These are phyloP conservation scores for Oophaga sylvatica DNA, from an alignment of 2,797 vertebrate genomes.

Conservation along the genomic window DNA sequence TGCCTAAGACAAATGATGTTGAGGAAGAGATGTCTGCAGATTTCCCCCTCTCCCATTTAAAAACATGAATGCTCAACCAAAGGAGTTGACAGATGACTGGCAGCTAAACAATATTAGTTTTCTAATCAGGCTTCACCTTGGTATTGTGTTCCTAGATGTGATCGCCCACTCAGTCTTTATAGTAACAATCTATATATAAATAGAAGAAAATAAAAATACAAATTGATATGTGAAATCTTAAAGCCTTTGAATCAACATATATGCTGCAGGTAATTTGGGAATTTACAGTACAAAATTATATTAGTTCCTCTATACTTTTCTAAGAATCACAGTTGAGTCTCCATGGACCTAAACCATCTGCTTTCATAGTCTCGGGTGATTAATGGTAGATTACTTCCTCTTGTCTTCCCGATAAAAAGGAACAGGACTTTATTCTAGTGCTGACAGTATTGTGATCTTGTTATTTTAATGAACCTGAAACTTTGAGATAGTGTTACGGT, in stretches of 20 bases:
- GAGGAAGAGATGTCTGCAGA: too few relatives aligned
- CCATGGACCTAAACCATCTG: neutral
- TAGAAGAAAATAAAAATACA: neutral
- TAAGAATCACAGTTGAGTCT: conserved; percentile 15
- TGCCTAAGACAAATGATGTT: too few relatives aligned
- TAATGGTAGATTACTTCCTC: conserved; percentile 7
- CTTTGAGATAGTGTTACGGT: too few relatives aligned
- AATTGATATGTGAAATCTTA: conserved; percentile 15
- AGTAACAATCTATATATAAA: conserved; percentile 15
- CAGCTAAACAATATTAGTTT: too few relatives aligned
- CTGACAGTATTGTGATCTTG: neutral
- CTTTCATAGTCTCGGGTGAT: neutral
- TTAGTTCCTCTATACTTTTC: conserved; percentile 30
- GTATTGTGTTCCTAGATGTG: neutral
- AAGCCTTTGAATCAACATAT: conserved; percentile 22
- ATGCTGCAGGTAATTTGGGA: neutral
- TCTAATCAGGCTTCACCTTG: neutral
- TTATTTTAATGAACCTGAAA: neutral
- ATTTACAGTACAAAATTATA: conserved; percentile 29
- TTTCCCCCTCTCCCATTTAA: too few relatives aligned
- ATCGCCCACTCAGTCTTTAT: conserved; percentile 16
- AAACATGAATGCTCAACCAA: too few relatives aligned
- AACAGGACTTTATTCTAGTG: neutral
- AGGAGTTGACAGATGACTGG: too few relatives aligned
- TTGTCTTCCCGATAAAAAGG: conserved; percentile 33